Evolutionary conservation across 2,113 vertebrate species (phyloP).

Genomic region (Pelmatolapia mariae): DNA sequence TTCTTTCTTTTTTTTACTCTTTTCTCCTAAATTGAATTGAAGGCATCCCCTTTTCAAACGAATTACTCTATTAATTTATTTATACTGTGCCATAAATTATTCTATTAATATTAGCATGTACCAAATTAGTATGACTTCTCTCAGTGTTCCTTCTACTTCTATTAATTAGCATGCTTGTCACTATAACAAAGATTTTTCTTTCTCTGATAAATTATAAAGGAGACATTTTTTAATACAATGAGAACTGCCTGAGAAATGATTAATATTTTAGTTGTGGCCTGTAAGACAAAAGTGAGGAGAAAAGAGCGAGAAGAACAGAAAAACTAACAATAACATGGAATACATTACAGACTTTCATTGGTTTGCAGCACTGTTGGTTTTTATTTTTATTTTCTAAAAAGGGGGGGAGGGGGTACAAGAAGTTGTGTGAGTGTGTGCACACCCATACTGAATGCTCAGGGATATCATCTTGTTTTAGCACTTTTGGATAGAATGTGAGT

Average conservation of each 20-base stretch:
- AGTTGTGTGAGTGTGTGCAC: background rate
- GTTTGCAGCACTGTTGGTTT: constrained; percentile 43
- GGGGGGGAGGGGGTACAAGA: background rate
- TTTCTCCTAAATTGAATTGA: constrained; percentile 68
- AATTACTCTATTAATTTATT: constrained; percentile 80
- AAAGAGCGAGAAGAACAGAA: constrained; percentile 45
- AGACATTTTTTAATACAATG: constrained; percentile 77
- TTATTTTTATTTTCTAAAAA: constrained; percentile 25
- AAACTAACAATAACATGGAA: constrained; percentile 59
- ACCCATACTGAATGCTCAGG: background rate
- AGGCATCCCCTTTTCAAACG: constrained; percentile 73
- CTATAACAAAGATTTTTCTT: constrained; percentile 80
- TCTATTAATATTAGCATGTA: constrained; percentile 80
- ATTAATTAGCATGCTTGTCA: constrained; percentile 77
- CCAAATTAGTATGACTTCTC: constrained; percentile 74
- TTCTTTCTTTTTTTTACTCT: constrained; percentile 26
- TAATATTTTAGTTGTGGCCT: constrained; percentile 70
- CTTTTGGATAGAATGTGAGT: constrained; percentile 68
- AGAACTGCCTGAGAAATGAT: constrained; percentile 63
- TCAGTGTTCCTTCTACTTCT: constrained; percentile 66
- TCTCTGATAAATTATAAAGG: constrained; percentile 78
- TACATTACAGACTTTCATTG: constrained; percentile 34
- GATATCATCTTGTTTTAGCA: constrained; percentile 66
- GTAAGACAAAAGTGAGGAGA: constrained; percentile 58
- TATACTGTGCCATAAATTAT: constrained; percentile 78